Evolutionary conservation across 1,140 invertebrate species (phyloP), one percentile per base, ranked within the genome.

Genomic region (Thereuonema tuberculata): DNA sequence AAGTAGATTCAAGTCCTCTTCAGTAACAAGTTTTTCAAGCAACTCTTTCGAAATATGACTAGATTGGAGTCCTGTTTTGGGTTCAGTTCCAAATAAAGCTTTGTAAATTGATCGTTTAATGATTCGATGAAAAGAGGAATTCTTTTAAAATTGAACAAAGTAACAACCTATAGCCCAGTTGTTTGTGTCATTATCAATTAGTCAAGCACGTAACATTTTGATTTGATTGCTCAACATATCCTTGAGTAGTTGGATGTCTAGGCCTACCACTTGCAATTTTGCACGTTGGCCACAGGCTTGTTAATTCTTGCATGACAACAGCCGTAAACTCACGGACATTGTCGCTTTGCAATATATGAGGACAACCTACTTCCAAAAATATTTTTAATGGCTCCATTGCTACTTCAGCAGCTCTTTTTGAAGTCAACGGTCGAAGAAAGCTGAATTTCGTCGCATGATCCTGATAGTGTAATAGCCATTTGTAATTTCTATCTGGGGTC

Each of bases 261-360:
- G 67, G 67, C 29, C 52, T 56, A 29, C 66, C 64, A 62, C 65
- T 56, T 61, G 61, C 47, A 52, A 37, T 56, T 60, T 47, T 50
- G 15, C 14, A 65, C 2, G 58, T 55, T 54, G 67, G 62, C 66
- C 69, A 73, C 26, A 72, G 50, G 0, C 9, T 23, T 21, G 62
- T 62, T 55, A 72, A 62, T 31, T 73, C 64, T 25, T 64, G 26
- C 17, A 74, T 67, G 56, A 75, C 62, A 64, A 67, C 61, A 53
- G 70, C 63, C 14, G 66, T 37, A 58, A 63, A 59, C 59, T 67
- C 65, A 63, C 62, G 63, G 58, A 31, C 58, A 47, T 63, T 60
- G 48, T 66, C 69, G 49, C 37, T 65, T 60, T 66, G 62, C 26
- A 65, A 65, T 60, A 62, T 66, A 50, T 60, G 48, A 37, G 67